A percentile compares a stretch with the other conserved stretches of the same genome.
Conservation (phyloP, 2,888 invertebrate species). For the Octodonta nipae region DNA sequence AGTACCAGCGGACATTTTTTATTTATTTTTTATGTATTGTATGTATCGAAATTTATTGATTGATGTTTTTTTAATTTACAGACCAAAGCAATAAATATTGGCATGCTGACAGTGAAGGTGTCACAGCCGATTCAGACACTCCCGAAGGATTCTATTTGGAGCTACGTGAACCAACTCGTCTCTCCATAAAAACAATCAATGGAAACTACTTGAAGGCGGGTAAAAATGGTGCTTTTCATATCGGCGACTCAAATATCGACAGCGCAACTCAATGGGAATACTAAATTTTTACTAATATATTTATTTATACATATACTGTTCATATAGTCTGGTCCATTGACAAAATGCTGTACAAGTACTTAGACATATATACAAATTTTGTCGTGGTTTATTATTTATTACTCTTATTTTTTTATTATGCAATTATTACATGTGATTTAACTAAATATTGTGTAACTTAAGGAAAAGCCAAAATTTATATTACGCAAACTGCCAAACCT, state of each 20-base stretch:
- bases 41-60: too few relatives aligned
- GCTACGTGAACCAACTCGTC: constrained; percentile 80
- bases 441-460: too few relatives aligned
- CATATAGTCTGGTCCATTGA: not conserved
- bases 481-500: not conserved
- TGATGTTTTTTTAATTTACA: constrained; percentile 31
- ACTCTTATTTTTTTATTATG: too few relatives aligned
- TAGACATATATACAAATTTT: constrained; percentile 1
- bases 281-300: constrained; percentile 48
- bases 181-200: constrained; percentile 70
- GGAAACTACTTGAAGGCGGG: constrained; percentile 74
- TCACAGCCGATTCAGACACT: constrained; percentile 71
- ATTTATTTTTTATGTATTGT: too few relatives aligned
- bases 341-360: constrained; percentile 1
- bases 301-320: constrained; percentile 3
- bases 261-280: constrained; percentile 89
- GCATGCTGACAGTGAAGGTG: constrained; percentile 78
- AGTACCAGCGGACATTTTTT: too few relatives aligned
- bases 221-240: constrained; percentile 81
- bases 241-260: constrained; percentile 64
- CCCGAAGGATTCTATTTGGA: constrained; percentile 84
- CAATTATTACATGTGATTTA: too few relatives aligned
- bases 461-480: too few relatives aligned
- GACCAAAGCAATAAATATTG: constrained; percentile 89
- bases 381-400: constrained; percentile 2